These are phyloP conservation scores for Syritta pipiens DNA, from an alignment of 2,888 invertebrate genomes.

Conservation along the genomic window DNA sequence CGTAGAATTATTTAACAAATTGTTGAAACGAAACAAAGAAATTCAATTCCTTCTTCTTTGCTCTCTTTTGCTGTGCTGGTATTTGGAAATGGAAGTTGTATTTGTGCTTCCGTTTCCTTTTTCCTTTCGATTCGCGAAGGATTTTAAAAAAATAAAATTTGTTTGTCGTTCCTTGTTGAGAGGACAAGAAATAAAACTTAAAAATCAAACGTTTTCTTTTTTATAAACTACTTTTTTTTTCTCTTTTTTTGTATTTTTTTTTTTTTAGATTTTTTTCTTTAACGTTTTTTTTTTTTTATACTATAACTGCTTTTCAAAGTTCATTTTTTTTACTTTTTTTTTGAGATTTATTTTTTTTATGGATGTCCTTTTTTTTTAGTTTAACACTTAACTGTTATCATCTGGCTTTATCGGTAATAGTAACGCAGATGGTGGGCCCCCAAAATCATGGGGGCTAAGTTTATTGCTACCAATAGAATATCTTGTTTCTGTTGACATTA, in stretches of 20 bases:
- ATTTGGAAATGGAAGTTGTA: too few species aligned
- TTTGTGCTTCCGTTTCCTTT: conserved; percentile 12
- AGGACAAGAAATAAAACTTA: conserved; percentile 24
- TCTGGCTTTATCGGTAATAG: conserved; percentile 69
- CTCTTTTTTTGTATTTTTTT: conserved; percentile 23
- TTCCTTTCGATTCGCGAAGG: neutral
- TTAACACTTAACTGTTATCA: conserved; percentile 73
- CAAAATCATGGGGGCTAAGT: conserved; percentile 79
- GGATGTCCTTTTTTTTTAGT: conserved; percentile 8
- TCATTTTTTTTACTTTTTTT: conserved; percentile 42
- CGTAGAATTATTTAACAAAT: conserved; percentile 15
- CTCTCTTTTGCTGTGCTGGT: too few species aligned
- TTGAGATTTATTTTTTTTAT: conserved; percentile 21
- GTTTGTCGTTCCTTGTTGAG: neutral
- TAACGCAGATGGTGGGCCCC: conserved; percentile 76
- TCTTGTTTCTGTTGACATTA: conserved; percentile 75
- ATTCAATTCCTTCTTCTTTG: conserved; percentile 12
- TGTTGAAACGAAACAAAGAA: neutral
- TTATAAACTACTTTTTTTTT: conserved; percentile 6
- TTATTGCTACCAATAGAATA: conserved; percentile 71
- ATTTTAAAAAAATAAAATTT: conserved; percentile 8
- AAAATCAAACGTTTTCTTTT: conserved; percentile 23
- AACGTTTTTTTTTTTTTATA: conserved; percentile 49
- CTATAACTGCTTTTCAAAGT: conserved; percentile 49
- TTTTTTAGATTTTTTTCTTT: conserved; percentile 36